Evolutionary conservation across 1,140 invertebrate species (phyloP).

Genomic region (Anoplolepis gracilipes): DNA sequence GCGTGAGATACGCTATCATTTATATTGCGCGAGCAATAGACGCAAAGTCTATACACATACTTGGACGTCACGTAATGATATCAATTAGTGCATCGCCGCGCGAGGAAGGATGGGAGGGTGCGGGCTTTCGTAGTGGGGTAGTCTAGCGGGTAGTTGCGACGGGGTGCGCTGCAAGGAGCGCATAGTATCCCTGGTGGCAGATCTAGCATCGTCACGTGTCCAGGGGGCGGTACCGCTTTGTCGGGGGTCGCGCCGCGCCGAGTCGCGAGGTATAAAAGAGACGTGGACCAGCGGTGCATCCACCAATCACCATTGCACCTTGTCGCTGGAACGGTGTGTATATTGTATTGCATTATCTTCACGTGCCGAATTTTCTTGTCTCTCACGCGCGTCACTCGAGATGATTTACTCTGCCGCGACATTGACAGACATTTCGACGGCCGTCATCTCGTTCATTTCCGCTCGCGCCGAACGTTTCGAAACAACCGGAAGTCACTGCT

Average conservation of each 20-base stretch:
- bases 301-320: constrained; percentile 76
- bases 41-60: not conserved
- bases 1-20: not conserved
- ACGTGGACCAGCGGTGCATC: constrained; percentile 70
- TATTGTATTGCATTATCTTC: constrained; percentile 26
- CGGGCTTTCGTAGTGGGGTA: constrained; percentile 45
- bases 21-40: not conserved
- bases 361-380: not conserved
- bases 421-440: not conserved
- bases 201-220: constrained; percentile 76
- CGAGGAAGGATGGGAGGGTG: constrained; percentile 57
- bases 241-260: constrained; percentile 58
- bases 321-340: constrained; percentile 60
- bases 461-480: not conserved
- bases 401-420: constrained; percentile 1
- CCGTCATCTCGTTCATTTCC: not conserved
- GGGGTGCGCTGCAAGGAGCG: constrained; percentile 70
- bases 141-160: constrained; percentile 61
- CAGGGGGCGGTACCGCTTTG: constrained; percentile 75
- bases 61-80: constrained; percentile 7
- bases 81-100: constrained; percentile 38
- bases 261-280: constrained; percentile 75
- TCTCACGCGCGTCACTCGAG: not conserved
- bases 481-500: not conserved
- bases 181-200: constrained; percentile 66